phyloP scores from a whole-genome alignment of 2,888 invertebrate species.

The Lypha dubia region DNA sequence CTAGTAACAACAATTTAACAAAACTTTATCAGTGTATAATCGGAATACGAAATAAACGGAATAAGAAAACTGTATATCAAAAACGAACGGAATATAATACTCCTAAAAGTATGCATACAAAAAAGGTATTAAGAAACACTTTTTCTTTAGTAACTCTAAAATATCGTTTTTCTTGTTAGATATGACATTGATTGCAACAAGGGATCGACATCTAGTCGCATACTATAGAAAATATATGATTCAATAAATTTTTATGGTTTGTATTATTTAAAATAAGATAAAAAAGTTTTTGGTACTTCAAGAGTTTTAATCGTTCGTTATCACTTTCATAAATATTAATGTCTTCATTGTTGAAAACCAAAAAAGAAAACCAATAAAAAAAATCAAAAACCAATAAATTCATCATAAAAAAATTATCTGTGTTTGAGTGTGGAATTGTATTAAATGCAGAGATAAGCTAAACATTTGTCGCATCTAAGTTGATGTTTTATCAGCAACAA shows the following conservation, averaged over 20 bases:
- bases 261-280: constrained; percentile 17
- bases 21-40: too few species aligned
- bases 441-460: constrained; percentile 24
- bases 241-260: constrained; percentile 14
- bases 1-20: too few species aligned
- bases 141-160: too few species aligned
- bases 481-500: not conserved
- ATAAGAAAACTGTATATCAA: too few species aligned
- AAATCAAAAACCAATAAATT: constrained; percentile 33
- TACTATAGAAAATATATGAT: not conserved
- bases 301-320: constrained; percentile 20
- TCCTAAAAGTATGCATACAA: too few species aligned
- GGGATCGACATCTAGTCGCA: too few species aligned
- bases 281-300: constrained; percentile 9
- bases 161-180: too few species aligned
- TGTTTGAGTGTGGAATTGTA: not conserved
- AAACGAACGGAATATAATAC: too few species aligned
- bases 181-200: too few species aligned
- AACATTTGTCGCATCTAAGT: constrained; percentile 7
- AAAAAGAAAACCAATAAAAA: constrained; percentile 17
- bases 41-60: too few species aligned
- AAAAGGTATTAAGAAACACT: too few species aligned
- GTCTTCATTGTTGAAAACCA: constrained; percentile 36
- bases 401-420: constrained; percentile 11
- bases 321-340: constrained; percentile 41